Evolutionary conservation across 2,888 invertebrate genomes (phyloP).

Genomic region (Choreutis nemorana): DNA sequence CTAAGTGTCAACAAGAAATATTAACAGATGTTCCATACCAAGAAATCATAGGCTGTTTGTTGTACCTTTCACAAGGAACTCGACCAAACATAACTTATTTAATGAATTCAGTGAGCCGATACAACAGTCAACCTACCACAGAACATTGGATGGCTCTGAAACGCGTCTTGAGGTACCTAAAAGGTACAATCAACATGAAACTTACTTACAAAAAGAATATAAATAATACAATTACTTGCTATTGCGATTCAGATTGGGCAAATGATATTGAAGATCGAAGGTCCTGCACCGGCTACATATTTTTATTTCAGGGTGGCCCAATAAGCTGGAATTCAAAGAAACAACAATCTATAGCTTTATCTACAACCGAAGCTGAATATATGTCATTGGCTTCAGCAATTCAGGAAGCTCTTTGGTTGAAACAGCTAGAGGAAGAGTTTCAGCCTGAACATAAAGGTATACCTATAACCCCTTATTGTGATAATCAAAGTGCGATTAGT

Average conservation of each 20-base stretch:
- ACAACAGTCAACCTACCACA: slow-evolving; percentile 11
- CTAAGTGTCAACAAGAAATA: too few species aligned
- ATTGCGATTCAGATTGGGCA: slow-evolving; percentile 19
- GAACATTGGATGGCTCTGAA: slow-evolving; percentile 12
- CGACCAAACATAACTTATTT: slow-evolving; percentile 14
- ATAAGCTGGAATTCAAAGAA: slow-evolving; percentile 16
- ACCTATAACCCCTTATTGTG: slow-evolving; percentile 8
- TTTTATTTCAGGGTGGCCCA: slow-evolving; percentile 16
- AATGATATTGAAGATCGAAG: slow-evolving; percentile 9
- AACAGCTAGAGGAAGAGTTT: slow-evolving; percentile 11
- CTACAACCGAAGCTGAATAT: slow-evolving; percentile 15
- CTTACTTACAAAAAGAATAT: slow-evolving; percentile 10
- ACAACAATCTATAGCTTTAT: slow-evolving; percentile 16
- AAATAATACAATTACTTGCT: slow-evolving; percentile 7
- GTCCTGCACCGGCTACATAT: slow-evolving; percentile 15
- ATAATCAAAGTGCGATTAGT: slow-evolving; percentile 16
- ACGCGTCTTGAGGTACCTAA: slow-evolving; percentile 12
- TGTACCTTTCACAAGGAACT: slow-evolving; percentile 13
- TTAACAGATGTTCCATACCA: slow-evolving; percentile 12
- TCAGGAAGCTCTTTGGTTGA: slow-evolving; percentile 14
- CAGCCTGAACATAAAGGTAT: slow-evolving; percentile 9
- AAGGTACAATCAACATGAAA: slow-evolving; percentile 10
- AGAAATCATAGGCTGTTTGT: slow-evolving; percentile 13
- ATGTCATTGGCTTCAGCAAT: slow-evolving; percentile 12
- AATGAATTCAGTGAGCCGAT: slow-evolving; percentile 14